Conservation (phyloP, 2,113 vertebrate genomes). For the Cricetomys ansorgei region DNA sequence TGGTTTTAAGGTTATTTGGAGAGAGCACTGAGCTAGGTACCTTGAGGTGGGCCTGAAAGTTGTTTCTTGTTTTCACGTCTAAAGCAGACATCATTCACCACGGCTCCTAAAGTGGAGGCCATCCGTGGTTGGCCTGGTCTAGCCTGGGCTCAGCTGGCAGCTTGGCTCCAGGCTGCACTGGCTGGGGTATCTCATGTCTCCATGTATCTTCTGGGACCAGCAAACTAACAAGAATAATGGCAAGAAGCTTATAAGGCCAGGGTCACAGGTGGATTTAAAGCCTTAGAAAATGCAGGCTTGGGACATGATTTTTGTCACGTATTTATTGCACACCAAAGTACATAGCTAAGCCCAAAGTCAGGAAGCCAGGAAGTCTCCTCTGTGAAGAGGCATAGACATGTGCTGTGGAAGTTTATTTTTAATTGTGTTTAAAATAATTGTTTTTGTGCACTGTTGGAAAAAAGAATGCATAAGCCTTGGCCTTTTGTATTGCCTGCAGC, state of each 20-base stretch:
- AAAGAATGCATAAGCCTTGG: too few relatives aligned
- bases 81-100: background rate
- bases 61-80: background rate
- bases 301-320: background rate
- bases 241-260: background rate
- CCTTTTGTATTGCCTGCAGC: too few relatives aligned
- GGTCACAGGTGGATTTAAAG: background rate
- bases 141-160: background rate
- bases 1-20: background rate
- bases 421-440: too few relatives aligned
- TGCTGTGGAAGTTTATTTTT: too few relatives aligned
- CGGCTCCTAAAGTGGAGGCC: background rate
- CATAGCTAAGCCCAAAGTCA: background rate
- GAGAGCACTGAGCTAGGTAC: background rate
- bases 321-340: background rate
- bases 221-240: background rate
- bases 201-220: constrained; percentile 3
- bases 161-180: background rate
- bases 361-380: background rate
- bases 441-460: too few relatives aligned
- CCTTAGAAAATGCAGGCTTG: background rate
- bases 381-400: background rate
- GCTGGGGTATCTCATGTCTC: background rate
- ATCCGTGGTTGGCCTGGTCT: background rate
- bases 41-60: background rate